phyloP scores from a whole-genome alignment of 37 sponge, comb jelly and placozoan species.

The Geodia barretti region DNA sequence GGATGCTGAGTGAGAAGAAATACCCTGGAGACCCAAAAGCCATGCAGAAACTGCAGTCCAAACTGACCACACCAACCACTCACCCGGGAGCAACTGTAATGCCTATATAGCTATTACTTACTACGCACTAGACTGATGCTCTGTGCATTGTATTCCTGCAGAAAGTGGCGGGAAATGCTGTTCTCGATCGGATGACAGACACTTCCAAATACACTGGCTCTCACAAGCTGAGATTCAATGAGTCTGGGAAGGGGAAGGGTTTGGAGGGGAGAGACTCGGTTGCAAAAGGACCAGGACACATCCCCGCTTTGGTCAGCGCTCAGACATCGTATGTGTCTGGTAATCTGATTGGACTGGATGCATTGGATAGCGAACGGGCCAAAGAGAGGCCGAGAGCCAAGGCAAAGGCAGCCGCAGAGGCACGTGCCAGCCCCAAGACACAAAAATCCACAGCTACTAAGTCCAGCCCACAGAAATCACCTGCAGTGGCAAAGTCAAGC shows the following conservation, averaged over 20 bases:
- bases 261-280: conserved; percentile 80
- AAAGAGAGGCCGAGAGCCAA: background rate
- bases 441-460: background rate
- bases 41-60: conserved; percentile 31
- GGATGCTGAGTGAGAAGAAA: conserved; percentile 72
- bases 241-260: conserved; percentile 86
- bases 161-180: conserved; percentile 14
- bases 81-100: conserved; percentile 60
- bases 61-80: conserved; percentile 39
- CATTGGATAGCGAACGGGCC: background rate
- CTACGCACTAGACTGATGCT: too few relatives aligned
- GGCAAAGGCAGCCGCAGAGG: background rate
- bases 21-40: conserved; percentile 64
- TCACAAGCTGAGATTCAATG: conserved; percentile 90
- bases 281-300: conserved; percentile 50
- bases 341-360: background rate
- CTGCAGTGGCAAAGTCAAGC: background rate
- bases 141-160: background rate
- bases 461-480: background rate
- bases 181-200: conserved; percentile 78
- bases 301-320: conserved; percentile 11
- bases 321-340: conserved; percentile 47
- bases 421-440: background rate
- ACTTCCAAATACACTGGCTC: conserved; percentile 87
- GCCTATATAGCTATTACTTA: background rate